These are phyloP conservation scores for Castor canadensis DNA, from an alignment of 2,113 vertebrate species.

Conservation along the genomic window DNA sequence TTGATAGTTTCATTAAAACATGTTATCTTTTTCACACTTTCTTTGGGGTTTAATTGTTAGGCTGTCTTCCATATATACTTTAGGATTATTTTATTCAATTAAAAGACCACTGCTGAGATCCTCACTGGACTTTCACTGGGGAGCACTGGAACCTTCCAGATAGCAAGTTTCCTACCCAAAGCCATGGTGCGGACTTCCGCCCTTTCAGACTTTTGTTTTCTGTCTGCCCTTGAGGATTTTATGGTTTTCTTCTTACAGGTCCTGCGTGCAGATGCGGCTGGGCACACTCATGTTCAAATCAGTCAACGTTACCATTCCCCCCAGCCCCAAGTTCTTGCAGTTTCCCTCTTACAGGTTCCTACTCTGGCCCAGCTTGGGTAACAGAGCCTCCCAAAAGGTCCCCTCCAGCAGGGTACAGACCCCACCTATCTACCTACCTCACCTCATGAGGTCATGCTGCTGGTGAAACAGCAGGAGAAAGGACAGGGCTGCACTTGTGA, in stretches of 20 bases:
- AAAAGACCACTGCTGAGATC: background rate
- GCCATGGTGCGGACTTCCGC: rapidly evolving
- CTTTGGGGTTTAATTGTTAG: background rate
- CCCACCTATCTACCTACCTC: background rate
- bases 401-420: too few species aligned
- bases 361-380: background rate
- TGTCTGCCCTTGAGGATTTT: background rate
- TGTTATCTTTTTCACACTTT: background rate
- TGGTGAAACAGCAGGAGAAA: background rate
- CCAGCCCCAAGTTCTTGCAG: background rate
- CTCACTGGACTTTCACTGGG: background rate
- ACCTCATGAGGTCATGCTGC: background rate
- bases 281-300: rapidly evolving
- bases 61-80: background rate
- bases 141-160: background rate
- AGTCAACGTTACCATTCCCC: rapidly evolving
- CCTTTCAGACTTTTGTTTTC: background rate
- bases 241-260: background rate
- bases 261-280: background rate
- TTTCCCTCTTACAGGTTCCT: background rate
- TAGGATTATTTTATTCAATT: background rate
- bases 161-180: background rate
- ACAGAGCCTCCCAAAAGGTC: rapidly evolving
- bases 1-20: background rate
- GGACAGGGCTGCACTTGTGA: rapidly evolving